phyloP scores from a whole-genome alignment of 2,113 vertebrate species.

The Catharus minimus region DNA sequence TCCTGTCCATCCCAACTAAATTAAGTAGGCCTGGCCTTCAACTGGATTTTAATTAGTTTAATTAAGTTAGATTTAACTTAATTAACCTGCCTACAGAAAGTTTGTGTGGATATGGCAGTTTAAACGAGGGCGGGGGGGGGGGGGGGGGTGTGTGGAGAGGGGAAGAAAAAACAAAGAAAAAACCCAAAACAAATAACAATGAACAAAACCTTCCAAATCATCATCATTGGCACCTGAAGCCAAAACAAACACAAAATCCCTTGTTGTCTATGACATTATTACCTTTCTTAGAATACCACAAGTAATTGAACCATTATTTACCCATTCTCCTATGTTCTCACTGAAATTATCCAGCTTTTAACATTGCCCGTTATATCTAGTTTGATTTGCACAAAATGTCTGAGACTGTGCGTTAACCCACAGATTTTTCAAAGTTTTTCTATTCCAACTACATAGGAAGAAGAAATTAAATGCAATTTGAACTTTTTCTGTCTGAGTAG shows the following conservation, averaged over 20 bases:
- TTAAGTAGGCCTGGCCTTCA: not conserved
- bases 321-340: not conserved
- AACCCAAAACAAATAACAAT: not conserved
- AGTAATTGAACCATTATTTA: not conserved
- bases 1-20: not conserved
- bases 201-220: not conserved
- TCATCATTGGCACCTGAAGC: no score
- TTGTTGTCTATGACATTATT: not conserved
- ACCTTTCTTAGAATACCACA: not conserved
- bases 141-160: no score
- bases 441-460: not conserved
- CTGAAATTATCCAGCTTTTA: not conserved
- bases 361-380: not conserved
- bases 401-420: not conserved
- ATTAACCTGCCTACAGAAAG: not conserved
- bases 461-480: not conserved
- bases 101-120: not conserved
- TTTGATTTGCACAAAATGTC: not conserved
- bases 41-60: not conserved
- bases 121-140: no score
- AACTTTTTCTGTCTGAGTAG: not conserved
- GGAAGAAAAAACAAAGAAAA: no score
- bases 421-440: not conserved
- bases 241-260: not conserved
- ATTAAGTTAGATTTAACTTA: not conserved